A percentile compares a stretch with the other conserved stretches of the same genome.
Evolutionary conservation across 2,888 invertebrate species (phyloP).

Genomic region (Polyommatus icarus): DNA sequence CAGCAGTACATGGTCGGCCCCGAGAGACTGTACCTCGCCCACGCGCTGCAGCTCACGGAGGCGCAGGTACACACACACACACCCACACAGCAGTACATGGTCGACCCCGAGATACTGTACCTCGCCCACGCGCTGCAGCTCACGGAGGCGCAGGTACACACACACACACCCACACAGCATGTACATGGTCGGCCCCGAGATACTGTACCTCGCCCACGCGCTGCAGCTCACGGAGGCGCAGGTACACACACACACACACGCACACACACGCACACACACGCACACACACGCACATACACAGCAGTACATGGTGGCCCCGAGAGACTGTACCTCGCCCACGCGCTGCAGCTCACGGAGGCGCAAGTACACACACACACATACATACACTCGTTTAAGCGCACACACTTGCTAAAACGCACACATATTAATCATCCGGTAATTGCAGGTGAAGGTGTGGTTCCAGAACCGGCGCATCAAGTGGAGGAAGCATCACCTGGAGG

Average conservation of each 20-base stretch:
- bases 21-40: conserved; percentile 94
- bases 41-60: conserved; percentile 91
- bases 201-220: not conserved
- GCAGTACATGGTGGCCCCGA: too few relatives aligned
- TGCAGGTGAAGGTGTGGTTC: conserved; percentile 93
- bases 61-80: conserved; percentile 85
- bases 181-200: conserved; percentile 54
- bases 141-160: not conserved
- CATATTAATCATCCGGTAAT: not conserved
- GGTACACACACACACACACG: conserved; percentile 65
- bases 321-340: too few relatives aligned
- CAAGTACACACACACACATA: not conserved
- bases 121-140: conserved; percentile 77
- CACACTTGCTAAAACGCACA: not conserved
- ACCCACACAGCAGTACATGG: conserved; percentile 53
- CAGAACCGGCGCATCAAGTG: conserved; percentile 97
- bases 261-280: conserved; percentile 52
- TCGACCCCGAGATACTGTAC: conserved; percentile 77
- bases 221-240: conserved; percentile 56
- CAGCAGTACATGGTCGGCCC: conserved; percentile 99
- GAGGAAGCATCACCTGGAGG: conserved; percentile 96
- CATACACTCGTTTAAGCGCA: too few relatives aligned
- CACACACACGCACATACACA: not conserved
- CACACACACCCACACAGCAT: not conserved
- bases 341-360: too few relatives aligned